Percentiles rank a stretch among this genome's conserved stretches.
These are phyloP conservation scores for Tethea ocularis DNA, from an alignment of 2,888 invertebrate species.

Conservation along the genomic window DNA sequence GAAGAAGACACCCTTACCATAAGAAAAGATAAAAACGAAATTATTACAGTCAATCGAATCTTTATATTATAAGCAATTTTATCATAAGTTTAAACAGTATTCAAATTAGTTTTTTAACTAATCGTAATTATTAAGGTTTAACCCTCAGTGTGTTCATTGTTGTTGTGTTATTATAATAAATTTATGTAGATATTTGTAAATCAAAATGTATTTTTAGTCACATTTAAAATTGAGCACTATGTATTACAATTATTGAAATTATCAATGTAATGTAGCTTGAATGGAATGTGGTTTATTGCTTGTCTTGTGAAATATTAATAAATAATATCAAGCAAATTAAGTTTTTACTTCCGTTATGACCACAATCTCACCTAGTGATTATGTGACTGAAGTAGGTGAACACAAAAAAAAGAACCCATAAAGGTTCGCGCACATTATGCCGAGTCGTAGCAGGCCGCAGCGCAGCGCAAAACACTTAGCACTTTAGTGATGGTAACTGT, in stretches of 20 bases:
- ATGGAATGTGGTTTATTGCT: background rate
- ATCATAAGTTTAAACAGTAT: background rate
- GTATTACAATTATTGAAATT: background rate
- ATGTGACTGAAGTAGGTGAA: too few species aligned
- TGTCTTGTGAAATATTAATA: background rate
- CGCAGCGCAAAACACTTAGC: too few species aligned
- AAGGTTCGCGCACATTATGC: too few species aligned
- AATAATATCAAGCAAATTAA: background rate
- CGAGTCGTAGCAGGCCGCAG: too few species aligned
- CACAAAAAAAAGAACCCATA: too few species aligned
- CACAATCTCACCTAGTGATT: too few species aligned
- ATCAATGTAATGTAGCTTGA: background rate
- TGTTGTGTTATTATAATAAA: background rate
- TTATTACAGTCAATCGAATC: background rate
- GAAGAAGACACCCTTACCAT: constrained; percentile 76
- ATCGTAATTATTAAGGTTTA: background rate
- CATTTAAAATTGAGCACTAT: constrained; percentile 3
- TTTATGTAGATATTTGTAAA: constrained; percentile 3
- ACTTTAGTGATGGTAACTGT: too few species aligned
- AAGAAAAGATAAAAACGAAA: constrained; percentile 66
- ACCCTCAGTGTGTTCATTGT: constrained; percentile 5
- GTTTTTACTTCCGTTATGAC: too few species aligned
- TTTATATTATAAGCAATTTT: background rate
- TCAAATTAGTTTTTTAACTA: background rate
- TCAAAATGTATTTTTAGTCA: constrained; percentile 1